A percentile compares a stretch with the other conserved stretches of the same genome.
Evolutionary conservation across 2,113 vertebrate genomes (phyloP).

Genomic region (Triplophysa dalaica): DNA sequence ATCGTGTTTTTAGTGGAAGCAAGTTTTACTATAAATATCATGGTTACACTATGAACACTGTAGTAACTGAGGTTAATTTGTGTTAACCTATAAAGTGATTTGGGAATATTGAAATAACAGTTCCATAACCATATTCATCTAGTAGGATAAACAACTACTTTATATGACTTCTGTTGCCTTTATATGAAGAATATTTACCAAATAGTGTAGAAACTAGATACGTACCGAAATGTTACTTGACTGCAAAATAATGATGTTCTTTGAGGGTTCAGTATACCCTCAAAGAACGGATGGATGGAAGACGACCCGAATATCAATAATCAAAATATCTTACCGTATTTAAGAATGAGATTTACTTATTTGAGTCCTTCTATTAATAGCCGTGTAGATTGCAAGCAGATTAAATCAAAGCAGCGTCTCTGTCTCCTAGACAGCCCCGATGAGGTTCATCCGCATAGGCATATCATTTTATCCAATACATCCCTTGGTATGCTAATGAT

Average conservation of each 20-base stretch:
- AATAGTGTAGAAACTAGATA: neutral
- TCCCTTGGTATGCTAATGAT: slow-evolving; percentile 67
- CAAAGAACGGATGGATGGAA: too few relatives aligned
- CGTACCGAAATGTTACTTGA: neutral
- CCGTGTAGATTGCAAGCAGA: slow-evolving; percentile 10
- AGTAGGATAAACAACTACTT: too few relatives aligned
- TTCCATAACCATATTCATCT: too few relatives aligned
- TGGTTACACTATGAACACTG: too few relatives aligned
- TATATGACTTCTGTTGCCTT: neutral
- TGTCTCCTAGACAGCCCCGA: slow-evolving; percentile 33
- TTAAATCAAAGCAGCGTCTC: slow-evolving; percentile 33
- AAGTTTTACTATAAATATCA: too few relatives aligned
- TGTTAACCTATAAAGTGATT: too few relatives aligned
- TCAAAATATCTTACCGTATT: neutral
- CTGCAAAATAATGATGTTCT: too few relatives aligned
- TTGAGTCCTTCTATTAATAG: slow-evolving; percentile 29
- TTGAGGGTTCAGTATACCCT: neutral
- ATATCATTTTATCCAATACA: slow-evolving; percentile 65
- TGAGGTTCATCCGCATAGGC: slow-evolving; percentile 44
- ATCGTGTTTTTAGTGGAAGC: too few relatives aligned
- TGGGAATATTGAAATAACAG: too few relatives aligned
- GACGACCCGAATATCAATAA: too few relatives aligned
- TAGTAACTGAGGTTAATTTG: too few relatives aligned
- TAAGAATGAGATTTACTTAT: slow-evolving; percentile 4
- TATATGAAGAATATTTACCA: neutral